phyloP scores from a whole-genome alignment of 2,888 invertebrate species.

The Anarsia innoxiella region DNA sequence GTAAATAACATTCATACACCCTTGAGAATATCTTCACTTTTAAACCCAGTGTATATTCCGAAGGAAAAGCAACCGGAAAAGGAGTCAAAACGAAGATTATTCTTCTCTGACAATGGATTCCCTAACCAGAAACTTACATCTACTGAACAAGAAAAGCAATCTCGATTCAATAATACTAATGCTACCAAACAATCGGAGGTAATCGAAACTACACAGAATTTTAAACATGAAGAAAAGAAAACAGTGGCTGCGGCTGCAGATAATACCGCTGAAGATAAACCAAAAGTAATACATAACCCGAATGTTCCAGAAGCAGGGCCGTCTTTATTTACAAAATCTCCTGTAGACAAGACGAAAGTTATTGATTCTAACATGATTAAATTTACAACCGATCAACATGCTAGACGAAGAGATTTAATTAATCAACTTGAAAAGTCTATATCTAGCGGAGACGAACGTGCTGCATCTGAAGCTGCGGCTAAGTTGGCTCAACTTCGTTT shows the following conservation, averaged over 20 bases:
- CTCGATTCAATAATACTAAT: no score
- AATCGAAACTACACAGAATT: no score
- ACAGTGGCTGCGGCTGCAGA: no score
- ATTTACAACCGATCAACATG: conserved; percentile 35
- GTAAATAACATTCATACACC: no score
- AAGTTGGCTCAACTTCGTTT: conserved; percentile 85
- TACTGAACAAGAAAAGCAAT: no score
- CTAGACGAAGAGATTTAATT: conserved; percentile 66
- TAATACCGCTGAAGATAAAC: no score
- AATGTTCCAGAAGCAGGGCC: no score
- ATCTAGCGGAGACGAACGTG: conserved; percentile 82
- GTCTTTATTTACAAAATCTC: no score
- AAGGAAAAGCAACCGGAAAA: conserved; percentile 16
- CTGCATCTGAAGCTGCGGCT: conserved; percentile 84
- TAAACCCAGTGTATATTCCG: conserved; percentile 46
- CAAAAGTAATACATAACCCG: no score
- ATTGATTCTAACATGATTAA: conserved; percentile 13
- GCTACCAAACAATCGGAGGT: no score
- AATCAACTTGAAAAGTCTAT: conserved; percentile 85
- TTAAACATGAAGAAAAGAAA: no score
- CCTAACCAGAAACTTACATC: not conserved
- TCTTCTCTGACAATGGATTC: not conserved
- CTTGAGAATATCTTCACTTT: conserved; percentile 53
- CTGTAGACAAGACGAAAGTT: conserved; percentile 7
- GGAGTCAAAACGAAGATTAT: not conserved